These are phyloP conservation scores for Sturnus vulgaris DNA, from an alignment of 2,113 vertebrate species.

Conservation along the genomic window DNA sequence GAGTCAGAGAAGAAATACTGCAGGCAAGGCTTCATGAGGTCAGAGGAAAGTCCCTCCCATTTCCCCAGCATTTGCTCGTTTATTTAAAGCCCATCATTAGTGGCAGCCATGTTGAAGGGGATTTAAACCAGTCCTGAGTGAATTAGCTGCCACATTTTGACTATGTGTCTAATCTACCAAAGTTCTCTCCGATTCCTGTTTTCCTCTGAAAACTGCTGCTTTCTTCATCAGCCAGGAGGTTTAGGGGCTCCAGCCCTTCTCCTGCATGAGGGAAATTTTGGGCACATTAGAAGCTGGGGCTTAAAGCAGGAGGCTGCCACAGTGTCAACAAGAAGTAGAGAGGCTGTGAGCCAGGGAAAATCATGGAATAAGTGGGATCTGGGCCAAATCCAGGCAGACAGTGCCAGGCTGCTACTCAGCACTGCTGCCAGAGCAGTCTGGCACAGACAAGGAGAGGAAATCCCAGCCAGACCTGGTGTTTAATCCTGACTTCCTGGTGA, in stretches of 20 bases:
- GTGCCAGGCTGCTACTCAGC: background rate
- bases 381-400: background rate
- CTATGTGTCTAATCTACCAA: background rate
- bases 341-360: background rate
- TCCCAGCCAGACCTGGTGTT: background rate
- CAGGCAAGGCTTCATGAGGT: background rate
- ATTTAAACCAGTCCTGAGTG: background rate
- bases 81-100: slow-evolving; percentile 6
- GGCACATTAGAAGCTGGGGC: background rate
- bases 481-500: background rate
- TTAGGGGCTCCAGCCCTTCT: background rate
- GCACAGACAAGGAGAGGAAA: background rate
- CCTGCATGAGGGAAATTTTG: background rate
- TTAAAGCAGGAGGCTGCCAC: background rate
- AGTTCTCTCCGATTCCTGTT: background rate
- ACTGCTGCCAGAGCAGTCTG: background rate
- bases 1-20: background rate
- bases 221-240: background rate
- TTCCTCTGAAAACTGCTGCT: background rate
- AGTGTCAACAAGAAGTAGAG: background rate
- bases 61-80: background rate
- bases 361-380: background rate
- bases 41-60: background rate
- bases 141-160: background rate
- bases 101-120: background rate